phyloP scores from a whole-genome alignment of 2,797 vertebrate species.

The Tapera naevia region DNA sequence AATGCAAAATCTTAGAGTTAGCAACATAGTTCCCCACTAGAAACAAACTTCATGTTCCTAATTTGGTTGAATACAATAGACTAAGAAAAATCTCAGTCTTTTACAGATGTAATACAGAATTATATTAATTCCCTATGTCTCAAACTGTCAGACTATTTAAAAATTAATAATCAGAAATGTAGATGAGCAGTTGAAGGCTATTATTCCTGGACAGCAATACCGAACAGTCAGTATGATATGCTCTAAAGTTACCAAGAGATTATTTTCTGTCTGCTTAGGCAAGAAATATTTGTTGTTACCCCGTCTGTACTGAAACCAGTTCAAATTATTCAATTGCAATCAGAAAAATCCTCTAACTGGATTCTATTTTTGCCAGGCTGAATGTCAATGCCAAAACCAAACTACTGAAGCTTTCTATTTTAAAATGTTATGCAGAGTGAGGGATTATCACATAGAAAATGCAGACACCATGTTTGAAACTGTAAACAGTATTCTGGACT shows the following conservation, averaged over 20 bases:
- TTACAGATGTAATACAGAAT: neutral
- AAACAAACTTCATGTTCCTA: neutral
- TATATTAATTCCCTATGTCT: slow-evolving; percentile 32
- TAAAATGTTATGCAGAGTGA: neutral
- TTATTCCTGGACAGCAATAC: neutral
- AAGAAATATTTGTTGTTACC: neutral
- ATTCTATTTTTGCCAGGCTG: neutral
- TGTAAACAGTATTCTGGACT: neutral
- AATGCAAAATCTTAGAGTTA: neutral
- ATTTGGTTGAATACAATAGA: neutral
- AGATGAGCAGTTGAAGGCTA: neutral
- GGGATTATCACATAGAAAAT: neutral
- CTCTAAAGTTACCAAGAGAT: neutral
- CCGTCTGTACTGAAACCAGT: neutral
- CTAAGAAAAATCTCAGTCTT: neutral
- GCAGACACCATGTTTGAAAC: neutral
- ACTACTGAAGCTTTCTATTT: neutral
- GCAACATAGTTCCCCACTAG: neutral
- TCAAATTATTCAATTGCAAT: neutral
- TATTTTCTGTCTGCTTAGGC: neutral
- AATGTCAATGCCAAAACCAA: neutral
- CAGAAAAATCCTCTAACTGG: neutral
- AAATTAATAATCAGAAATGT: slow-evolving; percentile 37
- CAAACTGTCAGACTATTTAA: slow-evolving; percentile 25
- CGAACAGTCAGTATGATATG: neutral